Base-by-base conservation (phyloP, 1,140 invertebrate species). In the Temnothorax longispinosus region DNA sequence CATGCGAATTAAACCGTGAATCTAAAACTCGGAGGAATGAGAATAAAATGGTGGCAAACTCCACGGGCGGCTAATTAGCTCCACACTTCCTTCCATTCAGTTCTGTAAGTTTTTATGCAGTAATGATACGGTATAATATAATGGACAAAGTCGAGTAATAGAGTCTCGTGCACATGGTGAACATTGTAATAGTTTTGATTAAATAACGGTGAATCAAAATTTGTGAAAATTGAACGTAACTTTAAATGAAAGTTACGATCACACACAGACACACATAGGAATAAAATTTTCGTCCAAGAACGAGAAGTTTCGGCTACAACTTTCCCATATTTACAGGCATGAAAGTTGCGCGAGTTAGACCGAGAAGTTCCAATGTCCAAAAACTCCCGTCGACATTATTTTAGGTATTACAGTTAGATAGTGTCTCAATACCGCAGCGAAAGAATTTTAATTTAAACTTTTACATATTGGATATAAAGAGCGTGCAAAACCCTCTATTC, bases 381-480 rank as follows among this genome's bases (percentile, higher is more conserved):
- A 27, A 82, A 82, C 27, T 74, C 27, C 10, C 38, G 78, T 32
- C 21, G 35, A 82, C 41, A 82, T 60, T 74, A 74, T 60, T 82
- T 60, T 60, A 80, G 60, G n/a, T 52, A 60, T 60, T 47, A 60
- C 41, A 27, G 27, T 38, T 47, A 35, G 21, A 58, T 47, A 60
- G 13, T 32, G 11, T 54, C 41, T 47, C 56, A 47, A 60, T 62
- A 10, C 11, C 41, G 15, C 47, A 35, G 15, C 38, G 0, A 41
- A 71, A 74, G 54, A 82, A 60, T 82, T 82, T 82, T 82, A 72
- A 82, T 82, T 72, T 82, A 82, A 82, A 82, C 67, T 72, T 82
- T 35, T n/a, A 44, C 5, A 82, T n/a, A 32, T 82, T 82, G 56
- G 8, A 35, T 35, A 56, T 44, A 8, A 6, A 44, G 35, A 44